Conservation (phyloP, 2,888 invertebrate species). For the Nephrocerus scutellatus region DNA sequence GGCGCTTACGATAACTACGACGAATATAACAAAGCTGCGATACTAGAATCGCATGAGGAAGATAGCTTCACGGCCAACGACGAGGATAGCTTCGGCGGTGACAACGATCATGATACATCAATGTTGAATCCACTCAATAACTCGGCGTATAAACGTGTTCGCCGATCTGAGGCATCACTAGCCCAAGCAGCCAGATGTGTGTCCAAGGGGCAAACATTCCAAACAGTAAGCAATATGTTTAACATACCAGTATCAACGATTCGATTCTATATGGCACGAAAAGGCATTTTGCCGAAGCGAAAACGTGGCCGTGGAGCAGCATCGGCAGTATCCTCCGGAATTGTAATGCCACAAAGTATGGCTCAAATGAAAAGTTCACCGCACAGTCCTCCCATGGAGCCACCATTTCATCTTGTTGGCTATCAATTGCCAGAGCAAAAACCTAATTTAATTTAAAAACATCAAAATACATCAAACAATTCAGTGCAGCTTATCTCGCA, state of each 20-base stretch:
- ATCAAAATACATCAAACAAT: too few relatives aligned
- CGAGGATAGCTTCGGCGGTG: constrained; percentile 32
- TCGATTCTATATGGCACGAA: constrained; percentile 80
- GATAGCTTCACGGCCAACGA: constrained; percentile 16
- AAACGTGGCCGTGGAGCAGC: constrained; percentile 65
- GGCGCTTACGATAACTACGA: constrained; percentile 39
- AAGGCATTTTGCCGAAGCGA: constrained; percentile 71
- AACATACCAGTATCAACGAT: constrained; percentile 84
- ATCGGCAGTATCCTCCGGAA: constrained; percentile 17
- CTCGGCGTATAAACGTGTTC: constrained; percentile 51
- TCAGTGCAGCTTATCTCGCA: too few relatives aligned
- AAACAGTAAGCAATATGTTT: constrained; percentile 79
- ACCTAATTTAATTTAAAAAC: constrained; percentile 29
- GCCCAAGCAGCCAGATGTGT: constrained; percentile 80
- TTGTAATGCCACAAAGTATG: constrained; percentile 30
- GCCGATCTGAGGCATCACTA: constrained; percentile 68
- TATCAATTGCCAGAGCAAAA: constrained; percentile 59
- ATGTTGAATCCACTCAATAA: constrained; percentile 25
- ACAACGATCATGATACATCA: constrained; percentile 35
- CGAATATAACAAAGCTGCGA: constrained; percentile 19
- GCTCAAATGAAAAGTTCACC: constrained; percentile 43
- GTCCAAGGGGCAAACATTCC: constrained; percentile 79
- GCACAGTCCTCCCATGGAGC: constrained; percentile 60
- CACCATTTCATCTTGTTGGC: constrained; percentile 70
- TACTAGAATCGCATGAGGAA: constrained; percentile 14